Evolutionary conservation across 2,888 invertebrate species (phyloP), one percentile per base, ranked within the genome.

Genomic region (Chelonus formosanus): DNA sequence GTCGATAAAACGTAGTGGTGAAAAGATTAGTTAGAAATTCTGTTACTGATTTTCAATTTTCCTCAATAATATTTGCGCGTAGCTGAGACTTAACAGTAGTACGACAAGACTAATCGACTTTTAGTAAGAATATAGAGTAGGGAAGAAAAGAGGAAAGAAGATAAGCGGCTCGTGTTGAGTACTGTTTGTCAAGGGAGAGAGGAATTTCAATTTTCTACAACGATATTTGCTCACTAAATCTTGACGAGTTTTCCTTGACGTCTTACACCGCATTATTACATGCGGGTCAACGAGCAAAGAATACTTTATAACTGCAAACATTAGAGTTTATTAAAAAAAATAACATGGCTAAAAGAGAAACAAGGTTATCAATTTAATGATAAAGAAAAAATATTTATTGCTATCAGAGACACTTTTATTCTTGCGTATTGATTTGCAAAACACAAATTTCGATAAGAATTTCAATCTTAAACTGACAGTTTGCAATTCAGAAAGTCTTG

Each of bases 391-490:
- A 34, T 32, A 52, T 32, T 52, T 52, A 8, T 52, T 32, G 5
- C 34, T 52, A 8, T 8, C 20, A 52, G 52, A 32, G 34, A 52
- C 32, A 32, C 34, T 32, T 52, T 52, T 8, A 34, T 32, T 52
- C n/a, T 52, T 32, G 31, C 34, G 34, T 52, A 52, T 0, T 34
- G 32, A 52, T 32, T 34, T 52, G 3, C 7, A 8, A 8, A 34
- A 7, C 3, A 52, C 7, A 52, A 34, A 64, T 55, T 65, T 65
- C 70, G 65, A 69, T 65, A 67, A 67, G 60, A 57, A 70, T 70
- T 70, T 69, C 70, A 70, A 70, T 70, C 69, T 68, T 63, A 34
- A 65, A 65, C 61, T 63, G 67, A 69, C 70, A 65, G 68, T 59
- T 57, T 31, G 57, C 65, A 70, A 69, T 70, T 65, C 60, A 70